Evolutionary conservation across 2,113 vertebrate species (phyloP).

Genomic region (Smithornis capensis): DNA sequence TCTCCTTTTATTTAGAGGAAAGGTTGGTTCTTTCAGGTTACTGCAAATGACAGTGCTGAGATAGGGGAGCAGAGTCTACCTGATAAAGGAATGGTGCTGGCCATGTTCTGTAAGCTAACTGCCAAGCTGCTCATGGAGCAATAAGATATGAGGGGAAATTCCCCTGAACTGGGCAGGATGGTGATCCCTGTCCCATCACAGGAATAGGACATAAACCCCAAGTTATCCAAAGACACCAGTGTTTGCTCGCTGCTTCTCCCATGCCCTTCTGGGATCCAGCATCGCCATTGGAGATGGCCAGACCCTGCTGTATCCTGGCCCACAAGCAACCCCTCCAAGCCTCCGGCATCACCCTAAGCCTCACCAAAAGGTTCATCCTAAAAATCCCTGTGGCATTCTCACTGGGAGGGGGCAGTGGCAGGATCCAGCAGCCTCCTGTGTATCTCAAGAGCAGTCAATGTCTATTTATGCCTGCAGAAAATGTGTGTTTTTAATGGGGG

Average conservation of each 20-base stretch:
- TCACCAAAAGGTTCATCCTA: rapidly evolving
- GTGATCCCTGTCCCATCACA: neutral
- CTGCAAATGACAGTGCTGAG: neutral
- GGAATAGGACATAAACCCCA: rapidly evolving
- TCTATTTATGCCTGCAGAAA: neutral
- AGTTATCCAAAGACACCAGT: neutral
- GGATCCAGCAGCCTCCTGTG: neutral
- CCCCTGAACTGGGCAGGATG: neutral
- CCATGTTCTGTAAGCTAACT: neutral
- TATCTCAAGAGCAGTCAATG: neutral
- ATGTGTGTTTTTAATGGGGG: neutral
- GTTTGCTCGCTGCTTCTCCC: neutral
- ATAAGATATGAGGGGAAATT: neutral
- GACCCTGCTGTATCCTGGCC: neutral
- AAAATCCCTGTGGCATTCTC: rapidly evolving
- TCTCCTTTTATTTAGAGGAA: neutral
- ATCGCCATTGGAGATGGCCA: neutral
- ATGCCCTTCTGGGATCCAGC: neutral
- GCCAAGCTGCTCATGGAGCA: neutral
- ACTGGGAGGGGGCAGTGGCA: neutral
- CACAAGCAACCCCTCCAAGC: rapidly evolving
- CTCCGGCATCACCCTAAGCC: neutral
- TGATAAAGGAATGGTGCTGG: neutral
- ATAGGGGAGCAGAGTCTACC: neutral
- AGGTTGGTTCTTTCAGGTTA: neutral